phyloP scores from a whole-genome alignment of 2,113 vertebrate species.

The Hymenochirus boettgeri region DNA sequence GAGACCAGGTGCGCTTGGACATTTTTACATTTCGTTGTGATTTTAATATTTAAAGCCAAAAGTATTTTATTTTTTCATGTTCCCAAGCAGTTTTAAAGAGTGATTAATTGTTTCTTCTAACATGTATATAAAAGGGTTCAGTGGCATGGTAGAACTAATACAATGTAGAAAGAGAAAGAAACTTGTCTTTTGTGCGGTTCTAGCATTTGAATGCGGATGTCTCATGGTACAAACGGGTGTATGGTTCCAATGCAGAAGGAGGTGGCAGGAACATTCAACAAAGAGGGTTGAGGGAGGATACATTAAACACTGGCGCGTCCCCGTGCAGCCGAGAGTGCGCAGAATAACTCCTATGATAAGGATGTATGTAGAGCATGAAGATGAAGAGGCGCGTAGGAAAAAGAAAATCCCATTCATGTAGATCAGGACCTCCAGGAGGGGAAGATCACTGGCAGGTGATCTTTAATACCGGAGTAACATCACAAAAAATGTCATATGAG shows the following conservation, averaged over 20 bases:
- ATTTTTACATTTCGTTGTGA: too few relatives aligned
- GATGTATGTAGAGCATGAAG: not conserved
- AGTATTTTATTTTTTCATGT: too few relatives aligned
- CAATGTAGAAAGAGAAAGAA: conserved; percentile 1
- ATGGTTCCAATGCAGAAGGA: conserved; percentile 20
- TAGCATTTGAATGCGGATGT: not conserved
- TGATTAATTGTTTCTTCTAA: conserved; percentile 30
- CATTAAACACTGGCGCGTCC: too few relatives aligned
- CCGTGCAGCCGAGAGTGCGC: not conserved
- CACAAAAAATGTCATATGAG: conserved; percentile 13
- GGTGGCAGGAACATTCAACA: conserved; percentile 45
- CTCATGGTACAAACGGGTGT: conserved; percentile 7
- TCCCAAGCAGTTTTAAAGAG: not conserved
- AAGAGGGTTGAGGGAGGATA: too few relatives aligned
- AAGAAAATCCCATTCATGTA: not conserved
- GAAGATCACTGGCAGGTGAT: not conserved
- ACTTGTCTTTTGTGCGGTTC: conserved; percentile 17
- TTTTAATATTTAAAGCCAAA: too few relatives aligned
- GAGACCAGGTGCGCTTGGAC: too few relatives aligned
- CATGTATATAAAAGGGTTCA: conserved; percentile 37
- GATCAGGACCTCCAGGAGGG: not conserved
- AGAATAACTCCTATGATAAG: not conserved
- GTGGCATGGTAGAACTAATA: conserved; percentile 14
- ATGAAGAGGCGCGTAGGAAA: not conserved
- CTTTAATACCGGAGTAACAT: conserved; percentile 1